phyloP scores from a whole-genome alignment of 2,113 vertebrate species.

The Nannobrachium achirus region DNA sequence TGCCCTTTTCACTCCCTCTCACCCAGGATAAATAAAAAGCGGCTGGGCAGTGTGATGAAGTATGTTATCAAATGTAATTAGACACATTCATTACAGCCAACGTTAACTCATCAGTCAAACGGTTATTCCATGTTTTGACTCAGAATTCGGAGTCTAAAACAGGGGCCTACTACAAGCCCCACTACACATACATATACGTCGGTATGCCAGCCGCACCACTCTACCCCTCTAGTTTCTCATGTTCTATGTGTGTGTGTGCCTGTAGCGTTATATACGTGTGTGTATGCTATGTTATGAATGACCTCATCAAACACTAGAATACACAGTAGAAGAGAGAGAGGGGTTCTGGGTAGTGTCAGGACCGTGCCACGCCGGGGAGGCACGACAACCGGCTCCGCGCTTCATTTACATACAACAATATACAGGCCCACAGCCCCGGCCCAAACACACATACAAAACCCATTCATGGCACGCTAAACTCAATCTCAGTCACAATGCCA shows the following conservation, averaged over 20 bases:
- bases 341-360: constrained; percentile 67
- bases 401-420: constrained; percentile 77
- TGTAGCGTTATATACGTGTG: constrained; percentile 1
- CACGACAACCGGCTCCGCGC: constrained; percentile 42
- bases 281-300: constrained; percentile 48
- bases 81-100: too few relatives aligned
- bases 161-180: too few relatives aligned
- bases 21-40: too few relatives aligned
- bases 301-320: constrained; percentile 57
- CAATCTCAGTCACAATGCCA: constrained; percentile 51
- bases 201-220: background rate
- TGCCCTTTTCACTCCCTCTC: too few relatives aligned
- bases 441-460: constrained; percentile 64
- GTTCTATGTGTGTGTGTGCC: background rate
- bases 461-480: constrained; percentile 63
- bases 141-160: background rate
- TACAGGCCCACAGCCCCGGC: constrained; percentile 63
- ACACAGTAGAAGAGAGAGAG: constrained; percentile 23
- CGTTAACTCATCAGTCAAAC: too few relatives aligned
- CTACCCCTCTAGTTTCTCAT: background rate
- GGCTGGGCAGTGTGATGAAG: too few relatives aligned
- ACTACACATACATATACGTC: too few relatives aligned
- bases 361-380: constrained; percentile 24
- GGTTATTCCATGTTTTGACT: too few relatives aligned
- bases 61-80: too few relatives aligned